Conservation (phyloP, 2,113 vertebrate species). For the Bubo scandiacus region DNA sequence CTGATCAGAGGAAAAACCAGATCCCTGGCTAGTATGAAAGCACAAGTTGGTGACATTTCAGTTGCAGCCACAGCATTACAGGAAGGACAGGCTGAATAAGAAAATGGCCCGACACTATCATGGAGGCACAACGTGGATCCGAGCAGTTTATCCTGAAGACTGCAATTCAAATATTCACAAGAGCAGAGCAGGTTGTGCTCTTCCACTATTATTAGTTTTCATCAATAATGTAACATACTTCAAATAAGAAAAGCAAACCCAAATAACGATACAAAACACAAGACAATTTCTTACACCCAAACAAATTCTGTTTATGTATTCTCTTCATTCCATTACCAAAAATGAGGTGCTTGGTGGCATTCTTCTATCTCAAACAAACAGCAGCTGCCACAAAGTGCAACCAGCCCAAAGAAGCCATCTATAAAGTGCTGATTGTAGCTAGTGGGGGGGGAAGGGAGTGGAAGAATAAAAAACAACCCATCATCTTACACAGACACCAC, state of each 20-base stretch:
- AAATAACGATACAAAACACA: neutral
- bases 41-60: neutral
- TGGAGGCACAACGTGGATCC: neutral
- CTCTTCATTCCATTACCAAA: neutral
- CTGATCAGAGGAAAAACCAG: neutral
- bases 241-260: neutral
- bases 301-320: neutral
- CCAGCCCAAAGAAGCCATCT: neutral
- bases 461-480: neutral
- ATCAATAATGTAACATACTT: neutral
- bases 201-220: neutral
- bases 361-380: neutral
- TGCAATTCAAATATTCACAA: neutral
- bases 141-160: neutral
- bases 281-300: neutral
- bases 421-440: neutral
- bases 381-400: neutral
- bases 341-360: neutral
- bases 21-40: neutral
- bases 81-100: neutral
- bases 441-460: neutral
- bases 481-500: neutral
- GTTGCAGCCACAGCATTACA: neutral
- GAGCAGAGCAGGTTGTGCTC: neutral
- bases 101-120: neutral